Evolutionary conservation across 2,888 invertebrate species (phyloP).

Genomic region (Lysandra bellargus): DNA sequence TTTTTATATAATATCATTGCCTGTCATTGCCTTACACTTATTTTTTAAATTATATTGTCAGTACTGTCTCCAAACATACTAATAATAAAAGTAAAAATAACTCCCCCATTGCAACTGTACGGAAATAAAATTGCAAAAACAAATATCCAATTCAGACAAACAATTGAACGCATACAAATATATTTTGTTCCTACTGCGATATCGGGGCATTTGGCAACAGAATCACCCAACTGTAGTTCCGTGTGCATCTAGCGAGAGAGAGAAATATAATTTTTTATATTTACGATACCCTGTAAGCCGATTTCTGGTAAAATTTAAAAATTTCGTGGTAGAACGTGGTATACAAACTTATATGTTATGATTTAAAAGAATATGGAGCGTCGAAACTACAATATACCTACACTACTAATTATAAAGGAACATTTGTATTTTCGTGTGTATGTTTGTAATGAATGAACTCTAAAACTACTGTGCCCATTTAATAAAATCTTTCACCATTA

Average conservation of each 20-base stretch:
- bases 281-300: not conserved
- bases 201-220: slow-evolving; percentile 27
- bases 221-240: slow-evolving; percentile 27
- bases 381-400: not conserved
- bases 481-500: too few relatives aligned
- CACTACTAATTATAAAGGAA: too few relatives aligned
- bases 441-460: too few relatives aligned
- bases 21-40: too few relatives aligned
- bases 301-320: slow-evolving; percentile 3
- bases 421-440: too few relatives aligned
- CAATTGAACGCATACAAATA: slow-evolving; percentile 29
- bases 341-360: not conserved
- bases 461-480: too few relatives aligned
- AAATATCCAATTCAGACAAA: slow-evolving; percentile 28
- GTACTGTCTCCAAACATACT: not conserved
- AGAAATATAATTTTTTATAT: slow-evolving; percentile 1
- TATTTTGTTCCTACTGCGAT: slow-evolving; percentile 20
- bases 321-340: not conserved
- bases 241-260: slow-evolving; percentile 18
- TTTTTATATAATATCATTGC: too few relatives aligned
- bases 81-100: not conserved
- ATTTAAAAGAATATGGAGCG: not conserved
- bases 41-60: not conserved
- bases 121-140: slow-evolving; percentile 26
- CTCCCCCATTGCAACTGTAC: not conserved